Conservation (phyloP, 64 coral and sea anemone genomes). For the Hydrozoanthus tunicans region DNA sequence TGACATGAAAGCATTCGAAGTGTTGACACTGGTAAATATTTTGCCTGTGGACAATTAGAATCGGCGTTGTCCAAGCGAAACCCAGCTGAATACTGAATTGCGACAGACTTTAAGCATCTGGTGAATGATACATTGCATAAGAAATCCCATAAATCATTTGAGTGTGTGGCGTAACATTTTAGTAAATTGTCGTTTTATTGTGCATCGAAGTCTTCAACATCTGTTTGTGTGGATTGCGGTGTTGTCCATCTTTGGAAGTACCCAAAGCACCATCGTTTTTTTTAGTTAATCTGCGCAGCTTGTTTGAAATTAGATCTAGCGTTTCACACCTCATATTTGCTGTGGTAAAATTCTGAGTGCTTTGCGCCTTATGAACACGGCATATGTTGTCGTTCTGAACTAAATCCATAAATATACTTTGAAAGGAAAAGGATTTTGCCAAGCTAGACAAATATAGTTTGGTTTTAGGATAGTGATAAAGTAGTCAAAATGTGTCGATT, state of each 20-base stretch:
- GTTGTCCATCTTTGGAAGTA: background rate
- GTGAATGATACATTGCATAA: background rate
- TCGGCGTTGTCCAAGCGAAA: background rate
- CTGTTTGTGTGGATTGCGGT: background rate
- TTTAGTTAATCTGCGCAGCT: too few relatives aligned
- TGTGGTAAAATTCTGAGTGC: too few relatives aligned
- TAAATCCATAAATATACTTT: too few relatives aligned
- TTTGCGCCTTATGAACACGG: too few relatives aligned
- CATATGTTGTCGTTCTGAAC: too few relatives aligned
- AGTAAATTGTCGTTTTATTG: conserved; percentile 16
- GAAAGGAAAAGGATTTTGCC: too few relatives aligned
- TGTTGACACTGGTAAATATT: conserved; percentile 6
- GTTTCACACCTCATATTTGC: too few relatives aligned
- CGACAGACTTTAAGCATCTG: background rate
- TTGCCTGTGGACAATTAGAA: background rate
- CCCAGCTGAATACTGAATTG: background rate
- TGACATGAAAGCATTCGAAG: background rate
- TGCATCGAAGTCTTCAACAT: background rate
- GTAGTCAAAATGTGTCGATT: too few relatives aligned
- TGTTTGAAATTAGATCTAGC: too few relatives aligned
- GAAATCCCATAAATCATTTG: background rate
- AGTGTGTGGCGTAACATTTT: background rate
- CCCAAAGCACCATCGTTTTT: too few relatives aligned
- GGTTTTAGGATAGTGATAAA: too few relatives aligned
- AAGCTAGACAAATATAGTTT: too few relatives aligned